Evolutionary conservation across 2,113 vertebrate species (phyloP).

Genomic region (Rhodinocichla rosea): DNA sequence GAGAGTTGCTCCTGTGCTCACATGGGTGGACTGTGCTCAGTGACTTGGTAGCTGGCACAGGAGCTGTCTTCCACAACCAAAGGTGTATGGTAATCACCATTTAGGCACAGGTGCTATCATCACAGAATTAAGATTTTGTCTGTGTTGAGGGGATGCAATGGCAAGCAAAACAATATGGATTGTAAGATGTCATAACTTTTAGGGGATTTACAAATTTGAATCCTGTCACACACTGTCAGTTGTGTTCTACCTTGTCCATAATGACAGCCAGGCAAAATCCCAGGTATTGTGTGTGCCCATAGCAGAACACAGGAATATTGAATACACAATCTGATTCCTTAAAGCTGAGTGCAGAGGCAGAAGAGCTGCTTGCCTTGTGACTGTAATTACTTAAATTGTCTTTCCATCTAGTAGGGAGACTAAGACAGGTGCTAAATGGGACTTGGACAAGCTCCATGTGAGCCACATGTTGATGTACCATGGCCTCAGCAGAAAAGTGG

Average conservation of each 20-base stretch:
- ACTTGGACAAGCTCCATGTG: background rate
- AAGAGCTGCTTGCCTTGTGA: background rate
- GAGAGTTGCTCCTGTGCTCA: background rate
- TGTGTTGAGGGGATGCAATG: background rate
- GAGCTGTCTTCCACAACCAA: background rate
- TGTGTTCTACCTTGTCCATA: background rate
- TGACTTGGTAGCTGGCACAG: background rate
- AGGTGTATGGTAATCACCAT: background rate
- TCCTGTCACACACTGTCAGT: background rate
- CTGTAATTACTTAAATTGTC: background rate
- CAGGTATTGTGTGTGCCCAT: accelerated
- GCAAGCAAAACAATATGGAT: background rate
- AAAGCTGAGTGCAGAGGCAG: background rate
- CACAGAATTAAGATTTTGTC: background rate
- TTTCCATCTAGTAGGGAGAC: background rate
- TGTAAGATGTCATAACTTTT: background rate
- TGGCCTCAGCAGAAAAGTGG: background rate
- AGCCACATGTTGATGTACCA: accelerated
- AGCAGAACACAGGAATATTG: background rate
- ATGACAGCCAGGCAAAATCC: background rate
- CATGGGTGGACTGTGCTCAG: background rate
- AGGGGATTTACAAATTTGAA: background rate
- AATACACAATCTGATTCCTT: background rate
- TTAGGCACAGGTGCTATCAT: background rate
- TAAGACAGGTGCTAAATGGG: background rate